Evolutionary conservation across 2,888 invertebrate species (phyloP).

Genomic region (Arge pagana): DNA sequence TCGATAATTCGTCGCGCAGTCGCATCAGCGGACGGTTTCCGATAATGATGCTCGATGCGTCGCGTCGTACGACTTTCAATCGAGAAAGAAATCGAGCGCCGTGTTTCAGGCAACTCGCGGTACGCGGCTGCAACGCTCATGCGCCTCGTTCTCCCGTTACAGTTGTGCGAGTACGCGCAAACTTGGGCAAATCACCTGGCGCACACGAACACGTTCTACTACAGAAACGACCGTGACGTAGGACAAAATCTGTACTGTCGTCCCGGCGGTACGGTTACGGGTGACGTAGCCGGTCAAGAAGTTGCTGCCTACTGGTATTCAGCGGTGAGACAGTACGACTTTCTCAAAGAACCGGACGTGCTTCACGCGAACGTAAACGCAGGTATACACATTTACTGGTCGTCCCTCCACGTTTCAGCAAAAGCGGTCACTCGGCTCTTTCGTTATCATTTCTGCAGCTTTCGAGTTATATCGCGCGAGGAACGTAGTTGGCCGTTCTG

Average conservation of each 20-base stretch:
- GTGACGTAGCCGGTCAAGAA: constrained; percentile 78
- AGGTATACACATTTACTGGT: constrained; percentile 59
- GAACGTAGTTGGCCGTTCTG: neutral
- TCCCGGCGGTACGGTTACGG: constrained; percentile 69
- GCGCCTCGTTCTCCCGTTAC: constrained; percentile 48
- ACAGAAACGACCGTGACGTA: constrained; percentile 75
- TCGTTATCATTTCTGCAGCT: neutral
- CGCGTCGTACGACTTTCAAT: too few relatives aligned
- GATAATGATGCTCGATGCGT: too few relatives aligned
- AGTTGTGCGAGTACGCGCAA: constrained; percentile 82
- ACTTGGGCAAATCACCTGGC: constrained; percentile 88
- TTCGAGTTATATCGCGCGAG: too few relatives aligned
- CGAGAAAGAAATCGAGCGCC: too few relatives aligned
- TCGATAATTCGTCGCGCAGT: too few relatives aligned
- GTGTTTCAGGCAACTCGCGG: too few relatives aligned
- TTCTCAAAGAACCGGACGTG: constrained; percentile 72
- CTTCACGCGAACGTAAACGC: constrained; percentile 80
- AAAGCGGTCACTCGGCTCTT: neutral
- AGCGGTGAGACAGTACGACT: constrained; percentile 76
- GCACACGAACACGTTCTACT: constrained; percentile 78
- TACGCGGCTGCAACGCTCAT: neutral
- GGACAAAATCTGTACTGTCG: constrained; percentile 82
- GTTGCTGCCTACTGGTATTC: constrained; percentile 83
- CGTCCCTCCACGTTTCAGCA: too few relatives aligned
- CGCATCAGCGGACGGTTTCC: too few relatives aligned